Evolutionary conservation across 2,113 vertebrate genomes (phyloP).

Genomic region (Otus sunia): DNA sequence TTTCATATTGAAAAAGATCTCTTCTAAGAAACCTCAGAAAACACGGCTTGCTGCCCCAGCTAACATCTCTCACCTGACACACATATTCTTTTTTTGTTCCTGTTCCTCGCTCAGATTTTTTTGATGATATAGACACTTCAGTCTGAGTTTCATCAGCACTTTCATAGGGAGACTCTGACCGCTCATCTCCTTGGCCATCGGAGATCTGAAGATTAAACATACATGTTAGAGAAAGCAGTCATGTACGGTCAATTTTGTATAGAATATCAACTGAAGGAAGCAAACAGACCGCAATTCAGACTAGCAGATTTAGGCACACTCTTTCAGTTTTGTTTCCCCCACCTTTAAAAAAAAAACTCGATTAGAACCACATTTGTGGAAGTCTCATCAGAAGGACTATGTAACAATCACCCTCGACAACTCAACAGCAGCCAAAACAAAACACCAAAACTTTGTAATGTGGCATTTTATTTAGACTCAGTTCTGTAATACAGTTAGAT

Average conservation of each 20-base stretch:
- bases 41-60: neutral
- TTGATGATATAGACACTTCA: slow-evolving; percentile 77
- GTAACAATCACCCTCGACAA: neutral
- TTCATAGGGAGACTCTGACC: slow-evolving; percentile 89
- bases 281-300: neutral
- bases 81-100: slow-evolving; percentile 87
- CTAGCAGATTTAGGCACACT: neutral
- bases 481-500: neutral
- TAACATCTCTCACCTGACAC: slow-evolving; percentile 84
- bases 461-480: neutral
- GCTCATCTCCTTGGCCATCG: slow-evolving; percentile 83
- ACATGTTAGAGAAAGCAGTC: slow-evolving; percentile 31
- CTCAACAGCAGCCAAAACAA: neutral
- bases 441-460: neutral
- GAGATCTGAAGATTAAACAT: slow-evolving; percentile 78
- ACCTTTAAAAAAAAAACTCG: neutral
- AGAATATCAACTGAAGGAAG: neutral
- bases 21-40: neutral
- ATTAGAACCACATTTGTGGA: neutral
- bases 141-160: slow-evolving; percentile 87
- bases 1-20: neutral
- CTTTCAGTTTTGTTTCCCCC: neutral
- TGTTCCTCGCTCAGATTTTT: slow-evolving; percentile 84
- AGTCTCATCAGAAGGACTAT: neutral
- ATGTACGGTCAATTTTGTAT: neutral